Percentiles rank a stretch among this genome's conserved stretches.
Conservation (phyloP, 1,140 invertebrate species). For the Drosophila aff. region DNA sequence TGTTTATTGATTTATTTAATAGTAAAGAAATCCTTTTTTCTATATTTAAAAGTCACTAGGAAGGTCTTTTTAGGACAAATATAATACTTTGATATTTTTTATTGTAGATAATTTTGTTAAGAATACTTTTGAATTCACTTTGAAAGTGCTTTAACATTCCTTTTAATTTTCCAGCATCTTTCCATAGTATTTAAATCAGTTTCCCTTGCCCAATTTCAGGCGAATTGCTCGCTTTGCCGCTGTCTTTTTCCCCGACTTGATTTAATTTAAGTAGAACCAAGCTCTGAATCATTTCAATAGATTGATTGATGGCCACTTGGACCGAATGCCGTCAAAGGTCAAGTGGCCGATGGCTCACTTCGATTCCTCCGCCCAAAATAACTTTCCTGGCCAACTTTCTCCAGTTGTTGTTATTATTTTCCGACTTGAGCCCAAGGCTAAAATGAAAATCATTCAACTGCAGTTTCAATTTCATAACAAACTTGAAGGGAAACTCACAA, state of each 20-base stretch:
- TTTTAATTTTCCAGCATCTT: background rate
- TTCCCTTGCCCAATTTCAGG: background rate
- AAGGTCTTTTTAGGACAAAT: no score
- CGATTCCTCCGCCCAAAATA: background rate
- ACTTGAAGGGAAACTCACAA: conserved; percentile 34
- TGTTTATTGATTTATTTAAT: background rate
- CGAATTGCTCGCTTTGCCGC: background rate
- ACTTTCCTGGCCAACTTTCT: background rate
- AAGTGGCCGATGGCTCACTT: conserved; percentile 10
- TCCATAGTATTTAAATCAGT: no score
- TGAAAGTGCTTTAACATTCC: background rate
- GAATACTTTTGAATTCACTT: background rate
- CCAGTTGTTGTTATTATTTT: background rate
- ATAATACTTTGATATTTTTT: no score
- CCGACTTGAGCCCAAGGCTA: conserved; percentile 5
- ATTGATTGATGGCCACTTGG: conserved; percentile 59
- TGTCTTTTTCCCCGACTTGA: conserved; percentile 7
- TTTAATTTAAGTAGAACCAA: conserved; percentile 26
- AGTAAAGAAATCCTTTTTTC: background rate
- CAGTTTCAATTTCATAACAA: conserved; percentile 50
- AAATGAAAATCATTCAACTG: conserved; percentile 61
- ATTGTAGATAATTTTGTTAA: background rate
- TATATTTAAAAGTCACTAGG: no score
- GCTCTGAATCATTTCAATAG: conserved; percentile 26
- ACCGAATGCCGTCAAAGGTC: conserved; percentile 19